Evolutionary conservation across 2,888 invertebrate genomes (phyloP).

Genomic region (Endotricha flammealis): DNA sequence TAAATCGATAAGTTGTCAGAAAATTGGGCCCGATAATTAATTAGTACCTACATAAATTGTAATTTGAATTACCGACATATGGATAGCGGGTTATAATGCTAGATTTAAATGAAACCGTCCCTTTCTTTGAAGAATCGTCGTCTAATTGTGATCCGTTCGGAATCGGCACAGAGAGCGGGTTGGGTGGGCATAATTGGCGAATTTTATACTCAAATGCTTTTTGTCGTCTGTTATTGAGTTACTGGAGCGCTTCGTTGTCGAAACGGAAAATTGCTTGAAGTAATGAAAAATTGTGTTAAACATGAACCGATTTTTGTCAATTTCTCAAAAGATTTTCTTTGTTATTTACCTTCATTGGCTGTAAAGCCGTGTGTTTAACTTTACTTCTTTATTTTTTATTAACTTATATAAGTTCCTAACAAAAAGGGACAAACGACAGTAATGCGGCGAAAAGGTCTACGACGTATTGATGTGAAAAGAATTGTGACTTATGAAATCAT

Average conservation of each 20-base stretch:
- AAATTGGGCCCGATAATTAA: too few species aligned
- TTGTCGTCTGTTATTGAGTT: slow-evolving; percentile 57
- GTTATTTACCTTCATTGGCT: too few species aligned
- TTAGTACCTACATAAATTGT: too few species aligned
- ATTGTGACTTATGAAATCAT: too few species aligned
- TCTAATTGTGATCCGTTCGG: slow-evolving; percentile 63
- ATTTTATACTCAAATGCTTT: slow-evolving; percentile 61
- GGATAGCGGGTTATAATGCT: slow-evolving; percentile 17
- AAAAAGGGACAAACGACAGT: too few species aligned
- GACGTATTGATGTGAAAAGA: too few species aligned
- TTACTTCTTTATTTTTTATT: too few species aligned
- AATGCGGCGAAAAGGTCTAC: too few species aligned
- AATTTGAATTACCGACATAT: too few species aligned
- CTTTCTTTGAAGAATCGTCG: slow-evolving; percentile 61
- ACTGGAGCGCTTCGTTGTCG: slow-evolving; percentile 37
- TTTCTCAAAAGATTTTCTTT: neutral
- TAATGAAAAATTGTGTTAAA: slow-evolving; percentile 40
- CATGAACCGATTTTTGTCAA: neutral
- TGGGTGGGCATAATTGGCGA: slow-evolving; percentile 56
- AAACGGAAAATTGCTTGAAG: slow-evolving; percentile 43
- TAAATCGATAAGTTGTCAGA: too few species aligned
- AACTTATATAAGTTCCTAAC: too few species aligned
- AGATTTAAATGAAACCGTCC: slow-evolving; percentile 67
- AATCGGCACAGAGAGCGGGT: slow-evolving; percentile 50
- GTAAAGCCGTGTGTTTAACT: too few species aligned